Conservation (phyloP, 2,113 vertebrate genomes). For the Panthera tigris region DNA sequence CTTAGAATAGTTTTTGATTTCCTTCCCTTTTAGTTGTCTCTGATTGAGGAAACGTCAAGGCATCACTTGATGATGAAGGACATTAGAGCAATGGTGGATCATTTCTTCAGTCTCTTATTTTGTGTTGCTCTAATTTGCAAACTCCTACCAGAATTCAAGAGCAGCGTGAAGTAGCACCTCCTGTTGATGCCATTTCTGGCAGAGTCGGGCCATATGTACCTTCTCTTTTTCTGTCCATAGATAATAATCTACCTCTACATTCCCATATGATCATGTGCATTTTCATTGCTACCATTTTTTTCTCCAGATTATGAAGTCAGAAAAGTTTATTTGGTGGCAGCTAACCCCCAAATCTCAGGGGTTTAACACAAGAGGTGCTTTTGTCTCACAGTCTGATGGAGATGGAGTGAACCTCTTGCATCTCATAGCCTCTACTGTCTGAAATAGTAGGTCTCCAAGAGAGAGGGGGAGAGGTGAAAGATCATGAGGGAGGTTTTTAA, state of each 20-base stretch:
- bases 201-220: background rate
- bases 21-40: background rate
- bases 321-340: background rate
- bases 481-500: background rate
- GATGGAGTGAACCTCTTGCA: background rate
- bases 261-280: background rate
- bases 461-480: background rate
- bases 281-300: background rate
- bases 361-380: background rate
- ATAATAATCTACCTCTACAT: background rate
- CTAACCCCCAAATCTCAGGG: background rate
- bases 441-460: background rate
- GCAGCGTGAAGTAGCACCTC: background rate
- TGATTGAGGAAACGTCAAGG: background rate
- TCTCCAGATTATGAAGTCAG: background rate
- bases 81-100: background rate
- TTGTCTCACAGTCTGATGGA: background rate
- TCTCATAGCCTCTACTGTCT: background rate
- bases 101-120: background rate
- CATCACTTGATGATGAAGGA: background rate
- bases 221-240: background rate
- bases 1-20: background rate
- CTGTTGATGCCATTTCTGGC: background rate
- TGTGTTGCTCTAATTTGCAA: background rate
- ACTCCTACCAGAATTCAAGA: background rate